Evolutionary conservation across 2,888 invertebrate genomes (phyloP), one percentile per base, ranked within the genome.

Genomic region (Chouioia cunea): DNA sequence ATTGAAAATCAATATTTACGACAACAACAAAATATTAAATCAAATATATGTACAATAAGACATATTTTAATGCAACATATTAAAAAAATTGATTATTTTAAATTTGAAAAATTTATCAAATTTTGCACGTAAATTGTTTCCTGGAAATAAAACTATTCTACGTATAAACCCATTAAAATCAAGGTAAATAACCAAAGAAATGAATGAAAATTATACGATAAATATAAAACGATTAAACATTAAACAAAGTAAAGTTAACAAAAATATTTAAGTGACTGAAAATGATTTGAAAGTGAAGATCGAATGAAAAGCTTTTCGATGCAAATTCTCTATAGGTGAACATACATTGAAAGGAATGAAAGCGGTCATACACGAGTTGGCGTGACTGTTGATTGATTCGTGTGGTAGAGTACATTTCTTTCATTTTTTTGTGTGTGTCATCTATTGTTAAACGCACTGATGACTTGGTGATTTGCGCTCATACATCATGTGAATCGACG

Each of bases 381-480:
- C 36, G 36, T 36, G 36, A 36, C 36, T 36, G 36, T 36, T 36
- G 36, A 36, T 36, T 36, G 36, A 36, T 36, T 36, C 36, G 36
- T 12, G 36, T 36, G 36, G 36, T 36, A 10, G 36, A 36, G 36
- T 36, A 12, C 36, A 36, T 36, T 36, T 36, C 16, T 4, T 50
- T 18, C 20, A 15, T 50, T 36, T 10, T 12, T 36, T 1, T 36
- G 1, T 36, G 6, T 36, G 1, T 36, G 1, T 36, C 36, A 36
- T 77, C 75, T 73, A 76, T 80, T 79, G 78, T 79, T 72, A 78
- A 80, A 80, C 79, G 81, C 77, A 75, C 75, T 78, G 78, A 78
- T 78, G 67, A 66, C 47, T 73, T 36, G 36, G 52, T 71, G 71
- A 67, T 47, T 65, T 22, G 47, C 63, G 63, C 27, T 23, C 58